Evolutionary conservation across 2,797 vertebrate species (phyloP).

Genomic region (Psittacula echo): DNA sequence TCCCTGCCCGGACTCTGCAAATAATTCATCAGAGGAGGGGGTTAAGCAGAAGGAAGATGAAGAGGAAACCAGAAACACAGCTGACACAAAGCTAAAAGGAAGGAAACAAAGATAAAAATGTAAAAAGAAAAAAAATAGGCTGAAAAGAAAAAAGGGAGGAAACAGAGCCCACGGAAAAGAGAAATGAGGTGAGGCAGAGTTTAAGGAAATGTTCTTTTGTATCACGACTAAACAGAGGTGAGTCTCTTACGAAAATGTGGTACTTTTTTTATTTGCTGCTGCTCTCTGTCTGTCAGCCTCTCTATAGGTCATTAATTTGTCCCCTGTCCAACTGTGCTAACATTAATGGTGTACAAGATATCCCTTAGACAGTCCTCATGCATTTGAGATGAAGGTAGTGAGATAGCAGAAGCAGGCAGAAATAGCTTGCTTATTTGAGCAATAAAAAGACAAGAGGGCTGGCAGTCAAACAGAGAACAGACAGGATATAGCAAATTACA

Average conservation of each 20-base stretch:
- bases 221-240: conserved; percentile 10
- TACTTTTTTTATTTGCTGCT: conserved; percentile 48
- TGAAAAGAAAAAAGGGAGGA: conserved; percentile 5
- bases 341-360: conserved; percentile 11
- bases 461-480: conserved; percentile 63
- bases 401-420: conserved; percentile 54
- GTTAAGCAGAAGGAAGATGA: conserved; percentile 28
- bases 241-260: background rate
- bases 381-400: conserved; percentile 48
- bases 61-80: conserved; percentile 49
- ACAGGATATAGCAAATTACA: conserved; percentile 65
- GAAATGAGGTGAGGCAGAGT: conserved; percentile 37
- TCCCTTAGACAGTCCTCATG: conserved; percentile 29
- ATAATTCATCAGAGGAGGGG: conserved; percentile 8
- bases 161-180: conserved; percentile 24
- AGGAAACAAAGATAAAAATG: conserved; percentile 46
- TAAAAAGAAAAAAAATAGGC: background rate
- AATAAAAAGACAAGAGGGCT: conserved; percentile 55
- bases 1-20: background rate
- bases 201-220: conserved; percentile 20
- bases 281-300: conserved; percentile 31
- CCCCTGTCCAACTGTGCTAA: background rate
- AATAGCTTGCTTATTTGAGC: conserved; percentile 61
- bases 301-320: conserved; percentile 30
- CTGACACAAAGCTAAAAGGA: conserved; percentile 26